These are phyloP conservation scores for Labeo rohita DNA, from an alignment of 2,113 vertebrate genomes.

Conservation along the genomic window DNA sequence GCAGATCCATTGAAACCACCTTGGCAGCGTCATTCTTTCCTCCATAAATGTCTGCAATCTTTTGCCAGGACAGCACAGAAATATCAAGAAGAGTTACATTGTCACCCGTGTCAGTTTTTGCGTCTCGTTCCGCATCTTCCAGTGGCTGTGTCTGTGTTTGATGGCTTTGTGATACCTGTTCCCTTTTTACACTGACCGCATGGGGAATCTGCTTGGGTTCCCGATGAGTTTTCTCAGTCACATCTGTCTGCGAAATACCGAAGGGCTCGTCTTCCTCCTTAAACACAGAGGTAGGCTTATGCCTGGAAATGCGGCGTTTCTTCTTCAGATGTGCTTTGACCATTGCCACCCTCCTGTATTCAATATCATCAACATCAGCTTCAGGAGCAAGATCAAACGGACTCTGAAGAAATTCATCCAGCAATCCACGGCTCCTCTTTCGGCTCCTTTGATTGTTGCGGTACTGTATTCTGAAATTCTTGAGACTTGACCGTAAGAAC, in stretches of 20 bases:
- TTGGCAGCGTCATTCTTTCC: slow-evolving; percentile 60
- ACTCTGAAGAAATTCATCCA: slow-evolving; percentile 74
- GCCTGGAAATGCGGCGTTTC: slow-evolving; percentile 56
- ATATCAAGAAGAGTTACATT: slow-evolving; percentile 73
- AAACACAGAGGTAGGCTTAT: slow-evolving; percentile 9
- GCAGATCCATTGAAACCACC: slow-evolving; percentile 68
- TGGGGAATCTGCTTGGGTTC: slow-evolving; percentile 14
- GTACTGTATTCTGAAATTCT: slow-evolving; percentile 65
- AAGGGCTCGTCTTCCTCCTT: slow-evolving; percentile 61
- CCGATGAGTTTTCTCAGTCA: slow-evolving; percentile 4
- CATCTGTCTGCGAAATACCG: slow-evolving; percentile 47
- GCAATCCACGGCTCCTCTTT: slow-evolving; percentile 65
- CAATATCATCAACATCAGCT: slow-evolving; percentile 27
- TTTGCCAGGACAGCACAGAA: slow-evolving; percentile 72
- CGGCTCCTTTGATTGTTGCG: slow-evolving; percentile 70
- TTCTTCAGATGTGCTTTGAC: slow-evolving; percentile 33
- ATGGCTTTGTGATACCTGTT: slow-evolving; percentile 11
- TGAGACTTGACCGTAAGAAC: slow-evolving; percentile 64
- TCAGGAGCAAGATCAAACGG: slow-evolving; percentile 70
- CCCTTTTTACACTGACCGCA: slow-evolving; percentile 21
- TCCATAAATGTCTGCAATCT: slow-evolving; percentile 66
- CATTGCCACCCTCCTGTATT: slow-evolving; percentile 32
- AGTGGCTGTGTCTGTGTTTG: not conserved
- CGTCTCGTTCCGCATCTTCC: slow-evolving; percentile 13
- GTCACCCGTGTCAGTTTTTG: slow-evolving; percentile 44